A percentile compares a stretch with the other conserved stretches of the same genome.
phyloP scores from a whole-genome alignment of 2,113 vertebrate species.

The Progne subis region DNA sequence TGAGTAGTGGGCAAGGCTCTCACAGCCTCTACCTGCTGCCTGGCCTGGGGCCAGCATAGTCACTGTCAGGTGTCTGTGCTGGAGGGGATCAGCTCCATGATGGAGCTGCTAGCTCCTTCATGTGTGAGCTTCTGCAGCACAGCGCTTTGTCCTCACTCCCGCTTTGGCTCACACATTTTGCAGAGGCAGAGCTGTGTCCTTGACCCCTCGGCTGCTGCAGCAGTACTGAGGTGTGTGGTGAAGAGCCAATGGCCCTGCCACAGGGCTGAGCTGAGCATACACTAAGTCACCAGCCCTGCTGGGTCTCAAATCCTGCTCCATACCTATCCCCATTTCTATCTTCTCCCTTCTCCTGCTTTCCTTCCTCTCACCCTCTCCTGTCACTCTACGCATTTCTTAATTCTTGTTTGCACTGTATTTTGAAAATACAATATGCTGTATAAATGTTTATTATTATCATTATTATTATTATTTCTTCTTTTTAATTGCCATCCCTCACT shows the following conservation, averaged over 20 bases:
- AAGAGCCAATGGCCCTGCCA: not conserved
- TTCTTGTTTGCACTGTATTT: slow-evolving; percentile 39
- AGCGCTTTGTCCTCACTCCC: fast-evolving
- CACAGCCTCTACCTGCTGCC: not conserved
- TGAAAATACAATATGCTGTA: slow-evolving; percentile 22
- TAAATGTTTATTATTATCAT: slow-evolving; percentile 28
- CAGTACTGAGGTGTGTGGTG: not conserved
- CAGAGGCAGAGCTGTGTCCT: not conserved
- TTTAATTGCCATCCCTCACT: slow-evolving; percentile 3
- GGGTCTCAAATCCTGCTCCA: not conserved
- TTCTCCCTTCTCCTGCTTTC: not conserved
- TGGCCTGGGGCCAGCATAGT: not conserved
- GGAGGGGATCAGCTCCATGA: not conserved
- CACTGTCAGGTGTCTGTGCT: not conserved
- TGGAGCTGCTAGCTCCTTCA: not conserved
- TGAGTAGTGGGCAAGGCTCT: not conserved
- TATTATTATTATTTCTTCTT: slow-evolving; percentile 17
- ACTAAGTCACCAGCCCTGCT: not conserved
- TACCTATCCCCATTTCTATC: not conserved
- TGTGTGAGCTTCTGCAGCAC: not conserved
- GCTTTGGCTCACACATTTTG: fast-evolving
- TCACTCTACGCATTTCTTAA: slow-evolving; percentile 26
- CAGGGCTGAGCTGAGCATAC: not conserved
- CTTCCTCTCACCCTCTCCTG: not conserved
- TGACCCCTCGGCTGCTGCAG: not conserved